Evolutionary conservation across 2,888 invertebrate genomes (phyloP).

Genomic region (Cantharis rustica): DNA sequence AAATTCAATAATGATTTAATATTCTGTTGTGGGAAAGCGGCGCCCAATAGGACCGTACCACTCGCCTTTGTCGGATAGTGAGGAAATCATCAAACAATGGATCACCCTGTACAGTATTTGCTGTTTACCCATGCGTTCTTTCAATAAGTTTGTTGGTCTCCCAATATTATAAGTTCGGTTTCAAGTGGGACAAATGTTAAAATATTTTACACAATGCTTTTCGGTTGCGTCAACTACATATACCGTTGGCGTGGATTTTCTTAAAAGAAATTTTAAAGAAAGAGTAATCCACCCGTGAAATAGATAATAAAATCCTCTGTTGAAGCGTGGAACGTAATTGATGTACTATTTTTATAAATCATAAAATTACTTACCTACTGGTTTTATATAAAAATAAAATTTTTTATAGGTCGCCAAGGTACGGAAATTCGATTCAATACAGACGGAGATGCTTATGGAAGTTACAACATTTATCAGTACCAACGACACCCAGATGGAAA

Average conservation of each 20-base stretch:
- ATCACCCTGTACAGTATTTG: too few species aligned
- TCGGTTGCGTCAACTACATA: neutral
- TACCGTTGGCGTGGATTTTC: neutral
- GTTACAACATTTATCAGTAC: slow-evolving; percentile 73
- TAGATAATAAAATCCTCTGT: neutral
- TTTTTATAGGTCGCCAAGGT: slow-evolving; percentile 48
- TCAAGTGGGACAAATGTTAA: neutral
- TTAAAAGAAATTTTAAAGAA: neutral
- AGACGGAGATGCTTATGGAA: slow-evolving; percentile 70
- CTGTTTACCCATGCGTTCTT: too few species aligned
- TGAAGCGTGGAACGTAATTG: neutral
- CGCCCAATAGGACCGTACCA: too few species aligned
- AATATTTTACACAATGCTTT: neutral
- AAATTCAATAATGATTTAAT: too few species aligned
- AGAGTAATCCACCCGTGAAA: neutral
- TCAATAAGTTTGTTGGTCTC: neutral
- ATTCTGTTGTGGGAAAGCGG: too few species aligned
- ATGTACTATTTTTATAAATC: neutral
- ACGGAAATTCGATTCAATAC: slow-evolving; percentile 61
- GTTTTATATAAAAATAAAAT: neutral
- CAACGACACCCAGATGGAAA: slow-evolving; percentile 60
- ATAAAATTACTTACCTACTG: neutral
- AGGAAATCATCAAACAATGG: too few species aligned
- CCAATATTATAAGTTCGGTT: neutral
- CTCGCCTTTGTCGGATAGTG: too few species aligned